Conservation (phyloP, 1,140 invertebrate species). For the Hycleus cichorii region DNA sequence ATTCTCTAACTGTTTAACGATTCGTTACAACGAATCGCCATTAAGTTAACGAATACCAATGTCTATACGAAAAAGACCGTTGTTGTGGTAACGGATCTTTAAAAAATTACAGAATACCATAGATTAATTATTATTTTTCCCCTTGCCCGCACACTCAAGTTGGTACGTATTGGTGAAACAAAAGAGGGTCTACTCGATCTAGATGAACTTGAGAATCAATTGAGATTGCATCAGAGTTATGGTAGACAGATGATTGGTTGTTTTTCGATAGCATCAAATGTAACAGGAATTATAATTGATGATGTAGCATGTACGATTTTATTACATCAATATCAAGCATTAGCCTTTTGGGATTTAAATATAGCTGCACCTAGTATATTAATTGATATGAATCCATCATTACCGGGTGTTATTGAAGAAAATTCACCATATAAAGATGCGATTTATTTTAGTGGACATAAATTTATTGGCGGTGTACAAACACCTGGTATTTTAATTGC, state of each 20-base stretch:
- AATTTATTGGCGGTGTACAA: conserved; percentile 84
- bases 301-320: conserved; percentile 74
- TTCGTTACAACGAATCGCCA: too few relatives aligned
- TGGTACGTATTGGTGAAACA: conserved; percentile 69
- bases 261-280: conserved; percentile 81
- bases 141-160: conserved; percentile 42
- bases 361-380: conserved; percentile 72
- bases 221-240: conserved; percentile 53
- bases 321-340: conserved; percentile 70
- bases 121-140: conserved; percentile 12
- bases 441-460: conserved; percentile 84
- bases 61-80: too few relatives aligned
- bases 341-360: conserved; percentile 88
- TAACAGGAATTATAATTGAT: conserved; percentile 82
- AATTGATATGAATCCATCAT: conserved; percentile 79
- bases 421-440: conserved; percentile 65
- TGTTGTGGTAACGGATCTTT: too few relatives aligned
- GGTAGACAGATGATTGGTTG: conserved; percentile 68
- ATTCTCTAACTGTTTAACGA: too few relatives aligned
- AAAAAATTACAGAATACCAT: background rate
- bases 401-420: conserved; percentile 33
- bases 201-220: conserved; percentile 63
- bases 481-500: conserved; percentile 68
- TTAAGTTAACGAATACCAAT: too few relatives aligned
- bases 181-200: conserved; percentile 72